Evolutionary conservation across 2,797 vertebrate species (phyloP).

Genomic region (Malurus leucopterus): DNA sequence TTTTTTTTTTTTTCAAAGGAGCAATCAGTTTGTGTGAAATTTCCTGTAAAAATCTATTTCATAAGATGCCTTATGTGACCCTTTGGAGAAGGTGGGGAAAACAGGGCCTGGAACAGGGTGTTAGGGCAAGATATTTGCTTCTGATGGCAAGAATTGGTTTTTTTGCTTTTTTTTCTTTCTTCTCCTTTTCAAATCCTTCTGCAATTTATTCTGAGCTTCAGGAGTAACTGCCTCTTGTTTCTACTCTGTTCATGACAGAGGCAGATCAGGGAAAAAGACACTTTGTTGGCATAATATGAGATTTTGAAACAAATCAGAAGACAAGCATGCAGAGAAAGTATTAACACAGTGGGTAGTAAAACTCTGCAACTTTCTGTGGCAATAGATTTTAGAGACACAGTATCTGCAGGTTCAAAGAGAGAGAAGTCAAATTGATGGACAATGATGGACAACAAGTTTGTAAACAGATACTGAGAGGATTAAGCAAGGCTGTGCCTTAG

Average conservation of each 20-base stretch:
- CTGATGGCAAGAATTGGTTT: background rate
- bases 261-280: background rate
- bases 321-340: background rate
- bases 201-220: background rate
- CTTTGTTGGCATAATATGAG: background rate
- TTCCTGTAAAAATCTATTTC: background rate
- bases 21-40: background rate
- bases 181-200: background rate
- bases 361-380: too few species aligned
- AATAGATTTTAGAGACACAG: too few species aligned
- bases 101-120: background rate
- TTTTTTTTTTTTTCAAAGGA: background rate
- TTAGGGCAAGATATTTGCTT: background rate
- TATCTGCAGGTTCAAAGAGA: background rate
- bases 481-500: background rate
- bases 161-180: accelerated
- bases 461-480: background rate
- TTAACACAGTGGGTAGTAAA: background rate
- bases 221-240: background rate
- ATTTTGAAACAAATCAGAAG: background rate
- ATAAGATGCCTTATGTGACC: background rate
- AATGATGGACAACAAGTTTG: background rate
- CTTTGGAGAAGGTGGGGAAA: background rate
- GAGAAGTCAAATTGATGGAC: background rate
- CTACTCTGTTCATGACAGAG: background rate